Base-by-base conservation (phyloP, 1,140 invertebrate genomes). In the Callitettix versicolor region DNA sequence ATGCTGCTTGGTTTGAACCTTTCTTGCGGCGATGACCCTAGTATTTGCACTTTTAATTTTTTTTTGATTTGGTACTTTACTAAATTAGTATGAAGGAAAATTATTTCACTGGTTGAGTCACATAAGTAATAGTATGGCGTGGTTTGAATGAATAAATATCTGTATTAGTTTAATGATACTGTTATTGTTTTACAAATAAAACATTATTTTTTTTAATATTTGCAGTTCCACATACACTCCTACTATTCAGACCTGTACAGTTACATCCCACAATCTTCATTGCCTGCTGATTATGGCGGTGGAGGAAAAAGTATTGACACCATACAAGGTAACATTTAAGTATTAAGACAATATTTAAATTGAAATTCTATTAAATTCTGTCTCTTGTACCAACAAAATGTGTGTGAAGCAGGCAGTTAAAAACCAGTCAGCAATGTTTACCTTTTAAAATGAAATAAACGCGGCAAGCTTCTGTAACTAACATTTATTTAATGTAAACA, bases 141-240 rank as follows among this genome's bases (percentile, higher is more conserved):
- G n/a, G n/a, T n/a, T n/a, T n/a, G n/a, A n/a, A n/a, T n/a, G n/a
- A n/a, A n/a, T n/a, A n/a, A n/a, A n/a, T n/a, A n/a, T n/a, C n/a
- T n/a, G n/a, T n/a, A n/a, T n/a, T n/a, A n/a, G n/a, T n/a, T n/a
- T n/a, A n/a, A n/a, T n/a, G n/a, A n/a, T n/a, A n/a, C n/a, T n/a
- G n/a, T n/a, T n/a, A n/a, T n/a, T n/a, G n/a, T n/a, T n/a, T n/a
- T n/a, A n/a, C n/a, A n/a, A n/a, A n/a, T n/a, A n/a, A n/a, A n/a
- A n/a, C n/a, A n/a, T n/a, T n/a, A n/a, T n/a, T n/a, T n/a, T 41
- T 41, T 49, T 3, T 40, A n/a, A 6, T 20, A 12, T 53, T 62
- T 63, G 49, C 44, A 70, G 67, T 63, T 68, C 51, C 57, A 65
- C 40, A 53, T 69, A 17, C 67, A 70, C 55, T 59, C 61, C 18